Percentiles rank a stretch among this genome's conserved stretches.
These are phyloP conservation scores for Balearica regulorum DNA, from an alignment of 2,797 vertebrate species.

Conservation along the genomic window DNA sequence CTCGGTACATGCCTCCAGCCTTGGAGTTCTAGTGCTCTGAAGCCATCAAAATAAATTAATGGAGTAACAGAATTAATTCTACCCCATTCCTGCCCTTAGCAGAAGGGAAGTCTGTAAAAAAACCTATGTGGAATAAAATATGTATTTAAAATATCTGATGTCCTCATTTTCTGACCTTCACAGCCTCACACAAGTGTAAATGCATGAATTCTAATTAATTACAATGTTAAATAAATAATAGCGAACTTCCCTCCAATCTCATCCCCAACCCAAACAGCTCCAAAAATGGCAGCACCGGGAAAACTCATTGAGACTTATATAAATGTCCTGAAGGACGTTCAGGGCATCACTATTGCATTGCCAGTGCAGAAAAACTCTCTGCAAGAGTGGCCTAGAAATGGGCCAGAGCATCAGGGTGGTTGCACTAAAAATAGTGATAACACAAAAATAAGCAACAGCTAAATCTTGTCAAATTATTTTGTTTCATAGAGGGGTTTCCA, in stretches of 20 bases:
- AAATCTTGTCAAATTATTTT: not conserved
- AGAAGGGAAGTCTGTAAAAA: not conserved
- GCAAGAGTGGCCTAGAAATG: not conserved
- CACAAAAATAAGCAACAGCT: not conserved
- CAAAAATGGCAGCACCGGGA: not conserved
- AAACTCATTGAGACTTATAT: not conserved
- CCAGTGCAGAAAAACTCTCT: not conserved
- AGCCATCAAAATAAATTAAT: not conserved
- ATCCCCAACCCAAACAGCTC: not conserved
- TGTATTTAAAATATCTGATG: not conserved
- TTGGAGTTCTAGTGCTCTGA: not conserved
- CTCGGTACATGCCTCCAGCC: not conserved
- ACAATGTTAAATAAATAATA: not conserved
- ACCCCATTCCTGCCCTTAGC: not conserved
- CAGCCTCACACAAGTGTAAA: not conserved
- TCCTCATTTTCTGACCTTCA: not conserved
- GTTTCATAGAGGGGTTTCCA: not conserved
- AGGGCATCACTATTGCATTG: fast-evolving
- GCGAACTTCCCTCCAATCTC: not conserved
- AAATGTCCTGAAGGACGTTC: not conserved
- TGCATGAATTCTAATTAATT: not conserved
- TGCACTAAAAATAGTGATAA: not conserved
- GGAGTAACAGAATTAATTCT: not conserved
- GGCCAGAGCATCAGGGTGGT: not conserved
- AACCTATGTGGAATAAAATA: not conserved